Percentiles rank a stretch among this genome's conserved stretches.
Evolutionary conservation across 2,113 vertebrate genomes (phyloP).

Genomic region (Gorsachius goisagi): DNA sequence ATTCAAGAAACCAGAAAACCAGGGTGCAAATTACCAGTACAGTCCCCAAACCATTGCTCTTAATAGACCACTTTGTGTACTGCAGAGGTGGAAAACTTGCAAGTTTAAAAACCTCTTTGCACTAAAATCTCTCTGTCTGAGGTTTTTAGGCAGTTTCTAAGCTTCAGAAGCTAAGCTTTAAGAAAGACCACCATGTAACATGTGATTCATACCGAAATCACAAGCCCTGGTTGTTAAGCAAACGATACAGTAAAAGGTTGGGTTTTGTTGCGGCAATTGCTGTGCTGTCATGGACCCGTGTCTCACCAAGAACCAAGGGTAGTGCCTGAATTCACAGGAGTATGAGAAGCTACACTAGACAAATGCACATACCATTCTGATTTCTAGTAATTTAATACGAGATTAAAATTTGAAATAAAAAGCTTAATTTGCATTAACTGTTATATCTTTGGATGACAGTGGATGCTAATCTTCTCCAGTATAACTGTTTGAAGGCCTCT

Average conservation of each 20-base stretch:
- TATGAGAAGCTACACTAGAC: not conserved
- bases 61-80: not conserved
- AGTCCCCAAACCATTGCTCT: not conserved
- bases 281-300: not conserved
- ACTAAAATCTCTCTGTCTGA: not conserved
- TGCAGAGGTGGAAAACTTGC: not conserved
- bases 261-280: not conserved
- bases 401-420: not conserved
- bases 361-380: not conserved
- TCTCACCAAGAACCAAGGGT: not conserved
- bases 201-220: not conserved
- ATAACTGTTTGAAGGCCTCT: not conserved
- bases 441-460: not conserved
- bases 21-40: not conserved
- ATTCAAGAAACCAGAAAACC: not conserved
- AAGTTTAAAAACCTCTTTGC: not conserved
- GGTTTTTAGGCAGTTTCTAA: not conserved
- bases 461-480: not conserved
- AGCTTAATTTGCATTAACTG: not conserved
- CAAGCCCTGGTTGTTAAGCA: not conserved
- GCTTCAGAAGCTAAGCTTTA: not conserved
- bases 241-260: not conserved
- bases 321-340: not conserved
- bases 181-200: rapidly evolving
- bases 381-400: not conserved